Conservation (phyloP, 2,113 vertebrate species). For the Vulpes vulpes region DNA sequence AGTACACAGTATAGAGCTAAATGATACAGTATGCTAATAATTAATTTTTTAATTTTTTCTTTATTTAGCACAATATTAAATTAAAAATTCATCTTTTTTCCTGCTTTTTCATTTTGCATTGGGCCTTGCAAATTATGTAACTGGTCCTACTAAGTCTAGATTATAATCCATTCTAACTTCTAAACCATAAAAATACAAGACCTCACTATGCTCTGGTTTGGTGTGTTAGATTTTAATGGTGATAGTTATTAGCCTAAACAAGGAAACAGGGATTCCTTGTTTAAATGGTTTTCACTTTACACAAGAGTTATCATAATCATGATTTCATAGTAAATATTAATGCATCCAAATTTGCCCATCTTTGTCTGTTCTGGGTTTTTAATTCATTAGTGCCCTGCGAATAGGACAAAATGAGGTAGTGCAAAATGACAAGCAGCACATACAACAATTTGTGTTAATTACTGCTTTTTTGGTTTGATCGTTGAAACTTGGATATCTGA, state of each 20-base stretch:
- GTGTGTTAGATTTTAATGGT: conserved; percentile 27
- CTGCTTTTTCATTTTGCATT: neutral
- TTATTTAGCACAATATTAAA: neutral
- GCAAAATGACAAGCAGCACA: neutral
- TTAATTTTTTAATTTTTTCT: neutral
- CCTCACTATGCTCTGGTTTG: neutral
- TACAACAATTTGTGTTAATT: neutral
- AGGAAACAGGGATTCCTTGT: conserved; percentile 37
- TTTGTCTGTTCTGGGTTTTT: conserved; percentile 46
- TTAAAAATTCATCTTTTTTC: neutral
- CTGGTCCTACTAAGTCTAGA: neutral
- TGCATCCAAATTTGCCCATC: neutral
- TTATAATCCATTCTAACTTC: neutral
- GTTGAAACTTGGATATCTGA: neutral
- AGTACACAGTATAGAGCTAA: neutral
- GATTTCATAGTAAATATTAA: conserved; percentile 49
- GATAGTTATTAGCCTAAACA: conserved; percentile 50
- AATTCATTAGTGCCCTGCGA: neutral
- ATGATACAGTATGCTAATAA: neutral
- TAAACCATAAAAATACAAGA: neutral
- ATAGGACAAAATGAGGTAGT: conserved; percentile 15
- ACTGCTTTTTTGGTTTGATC: neutral
- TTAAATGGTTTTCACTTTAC: conserved; percentile 57
- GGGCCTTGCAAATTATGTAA: neutral
- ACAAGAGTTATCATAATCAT: neutral